Evolutionary conservation across 2,888 invertebrate genomes (phyloP).

Genomic region (Phania funesta): DNA sequence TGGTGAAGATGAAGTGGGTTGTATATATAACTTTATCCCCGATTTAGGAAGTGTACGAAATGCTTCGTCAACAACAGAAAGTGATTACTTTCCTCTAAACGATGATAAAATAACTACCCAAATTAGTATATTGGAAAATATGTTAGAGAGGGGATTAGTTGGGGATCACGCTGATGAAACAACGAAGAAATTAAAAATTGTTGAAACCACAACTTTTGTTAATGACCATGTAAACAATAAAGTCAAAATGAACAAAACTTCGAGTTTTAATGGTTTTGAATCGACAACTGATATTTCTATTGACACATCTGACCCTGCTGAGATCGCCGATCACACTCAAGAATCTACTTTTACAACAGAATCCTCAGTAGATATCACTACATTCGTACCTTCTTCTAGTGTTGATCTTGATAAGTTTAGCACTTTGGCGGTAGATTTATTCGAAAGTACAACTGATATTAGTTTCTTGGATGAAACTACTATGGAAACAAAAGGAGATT

Average conservation of each 20-base stretch:
- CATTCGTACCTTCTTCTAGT: neutral
- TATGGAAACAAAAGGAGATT: conserved; percentile 9
- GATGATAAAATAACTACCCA: conserved; percentile 30
- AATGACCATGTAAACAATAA: neutral
- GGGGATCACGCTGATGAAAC: neutral
- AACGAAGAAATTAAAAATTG: neutral
- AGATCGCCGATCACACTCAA: neutral
- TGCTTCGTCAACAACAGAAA: conserved; percentile 72
- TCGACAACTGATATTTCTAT: conserved; percentile 54
- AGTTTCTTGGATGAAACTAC: neutral
- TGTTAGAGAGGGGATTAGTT: neutral
- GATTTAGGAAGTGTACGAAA: conserved; percentile 74
- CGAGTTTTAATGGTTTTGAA: conserved; percentile 25
- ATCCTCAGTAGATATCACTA: conserved; percentile 10
- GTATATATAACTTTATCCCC: conserved; percentile 80
- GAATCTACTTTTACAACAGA: conserved; percentile 36
- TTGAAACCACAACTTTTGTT: conserved; percentile 8
- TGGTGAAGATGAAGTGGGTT: conserved; percentile 90
- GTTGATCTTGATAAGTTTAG: conserved; percentile 41
- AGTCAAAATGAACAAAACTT: neutral
- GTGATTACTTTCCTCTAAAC: conserved; percentile 73
- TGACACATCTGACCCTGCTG: neutral
- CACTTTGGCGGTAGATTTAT: conserved; percentile 12
- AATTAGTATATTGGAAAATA: neutral
- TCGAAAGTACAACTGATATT: conserved; percentile 6